A percentile compares a stretch with the other conserved stretches of the same genome.
Conservation (phyloP, 2,113 vertebrate species). For the Rhegmatorhina hoffmannsi region DNA sequence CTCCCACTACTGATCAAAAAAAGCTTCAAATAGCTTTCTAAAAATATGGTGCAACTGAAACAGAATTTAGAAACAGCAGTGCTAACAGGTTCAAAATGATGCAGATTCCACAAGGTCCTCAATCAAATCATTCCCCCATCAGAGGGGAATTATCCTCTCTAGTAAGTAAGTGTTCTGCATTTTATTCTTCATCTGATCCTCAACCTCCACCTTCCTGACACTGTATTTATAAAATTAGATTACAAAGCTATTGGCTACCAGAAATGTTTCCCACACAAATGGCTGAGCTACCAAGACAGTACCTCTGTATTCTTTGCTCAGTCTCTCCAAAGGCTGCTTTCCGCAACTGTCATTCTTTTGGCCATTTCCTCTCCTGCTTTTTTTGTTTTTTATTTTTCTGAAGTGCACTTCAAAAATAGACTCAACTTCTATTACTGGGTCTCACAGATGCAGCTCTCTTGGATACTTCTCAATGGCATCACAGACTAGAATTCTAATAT, state of each 20-base stretch:
- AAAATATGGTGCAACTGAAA: background rate
- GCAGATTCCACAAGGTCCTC: background rate
- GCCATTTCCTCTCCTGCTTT: background rate
- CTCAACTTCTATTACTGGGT: background rate
- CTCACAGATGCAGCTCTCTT: background rate
- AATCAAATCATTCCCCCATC: background rate
- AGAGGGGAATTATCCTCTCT: background rate
- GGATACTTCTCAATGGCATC: background rate
- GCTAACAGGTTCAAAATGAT: background rate
- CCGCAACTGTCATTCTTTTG: background rate
- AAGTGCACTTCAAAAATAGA: background rate
- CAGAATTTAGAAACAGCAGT: background rate
- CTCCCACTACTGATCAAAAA: conserved; percentile 11
- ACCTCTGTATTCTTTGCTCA: background rate
- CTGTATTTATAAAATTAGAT: background rate
- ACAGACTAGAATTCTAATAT: background rate
- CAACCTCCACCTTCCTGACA: background rate
- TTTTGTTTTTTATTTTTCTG: background rate
- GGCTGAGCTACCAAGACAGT: background rate
- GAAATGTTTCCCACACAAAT: background rate
- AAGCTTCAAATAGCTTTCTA: conserved; percentile 31
- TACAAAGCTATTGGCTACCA: background rate
- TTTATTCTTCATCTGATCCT: background rate
- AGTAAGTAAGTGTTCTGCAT: background rate
- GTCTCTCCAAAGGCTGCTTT: background rate